These are phyloP conservation scores for Cranoglanis bouderius DNA, from an alignment of 2,113 vertebrate species.

Conservation along the genomic window DNA sequence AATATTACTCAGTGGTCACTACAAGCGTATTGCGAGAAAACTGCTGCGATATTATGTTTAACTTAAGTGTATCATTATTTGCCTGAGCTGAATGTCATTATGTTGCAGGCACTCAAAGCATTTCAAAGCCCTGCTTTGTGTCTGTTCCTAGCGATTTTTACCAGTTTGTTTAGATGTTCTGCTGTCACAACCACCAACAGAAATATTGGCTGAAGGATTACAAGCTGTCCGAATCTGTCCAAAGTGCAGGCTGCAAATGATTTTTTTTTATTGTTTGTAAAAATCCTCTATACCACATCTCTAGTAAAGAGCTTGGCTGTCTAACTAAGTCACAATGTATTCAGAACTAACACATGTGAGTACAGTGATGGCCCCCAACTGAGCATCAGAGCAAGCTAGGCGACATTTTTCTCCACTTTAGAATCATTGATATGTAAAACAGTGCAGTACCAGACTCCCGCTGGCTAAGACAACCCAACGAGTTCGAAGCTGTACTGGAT, in stretches of 20 bases:
- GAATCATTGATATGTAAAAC: conserved; percentile 53
- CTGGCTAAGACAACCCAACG: conserved; percentile 53
- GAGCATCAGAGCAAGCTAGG: not conserved
- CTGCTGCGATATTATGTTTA: not conserved
- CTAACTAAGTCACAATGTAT: not conserved
- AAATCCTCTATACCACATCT: not conserved
- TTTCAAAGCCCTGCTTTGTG: not conserved
- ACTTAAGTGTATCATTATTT: not conserved
- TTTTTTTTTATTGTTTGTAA: not conserved
- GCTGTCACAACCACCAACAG: not conserved
- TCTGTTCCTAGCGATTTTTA: not conserved
- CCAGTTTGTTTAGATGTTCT: not conserved
- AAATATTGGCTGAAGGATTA: not conserved
- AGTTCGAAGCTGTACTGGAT: conserved; percentile 48
- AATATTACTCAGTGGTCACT: not conserved
- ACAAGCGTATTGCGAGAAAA: not conserved
- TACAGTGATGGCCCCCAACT: not conserved
- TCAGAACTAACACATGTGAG: not conserved
- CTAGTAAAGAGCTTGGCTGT: not conserved
- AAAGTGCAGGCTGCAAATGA: not conserved
- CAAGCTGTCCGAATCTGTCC: not conserved
- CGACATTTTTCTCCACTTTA: conserved; percentile 49
- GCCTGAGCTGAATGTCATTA: no score
- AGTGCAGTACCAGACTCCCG: conserved; percentile 19
- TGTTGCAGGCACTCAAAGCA: not conserved